Conservation (phyloP, 2,797 vertebrate species). For the Danio tinwini region DNA sequence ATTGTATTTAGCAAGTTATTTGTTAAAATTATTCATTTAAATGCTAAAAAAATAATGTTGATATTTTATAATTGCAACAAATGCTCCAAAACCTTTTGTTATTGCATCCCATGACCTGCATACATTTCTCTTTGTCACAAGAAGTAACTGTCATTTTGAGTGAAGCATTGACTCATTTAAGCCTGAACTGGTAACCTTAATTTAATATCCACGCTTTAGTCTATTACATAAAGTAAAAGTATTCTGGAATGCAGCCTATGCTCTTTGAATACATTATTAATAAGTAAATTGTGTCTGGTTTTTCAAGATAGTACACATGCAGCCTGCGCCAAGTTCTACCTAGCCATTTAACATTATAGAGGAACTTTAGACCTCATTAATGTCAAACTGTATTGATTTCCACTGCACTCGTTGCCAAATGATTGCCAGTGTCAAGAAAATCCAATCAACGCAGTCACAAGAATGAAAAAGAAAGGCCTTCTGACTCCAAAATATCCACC, state of each 20-base stretch:
- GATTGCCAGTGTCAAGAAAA: constrained; percentile 30
- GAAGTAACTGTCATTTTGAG: no score
- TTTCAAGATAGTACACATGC: not conserved
- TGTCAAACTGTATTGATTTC: constrained; percentile 42
- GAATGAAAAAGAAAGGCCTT: constrained; percentile 6
- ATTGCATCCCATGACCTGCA: no score
- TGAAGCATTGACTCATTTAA: no score
- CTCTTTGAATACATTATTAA: constrained; percentile 8
- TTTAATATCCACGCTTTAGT: constrained; percentile 7
- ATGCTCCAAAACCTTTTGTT: no score
- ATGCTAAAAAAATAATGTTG: no score
- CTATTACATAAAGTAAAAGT: constrained; percentile 21
- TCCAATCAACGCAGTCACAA: constrained; percentile 25
- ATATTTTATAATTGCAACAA: no score
- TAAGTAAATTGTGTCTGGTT: not conserved
- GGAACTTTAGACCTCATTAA: constrained; percentile 35
- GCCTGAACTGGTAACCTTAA: not conserved
- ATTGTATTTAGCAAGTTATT: no score
- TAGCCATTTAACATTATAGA: constrained; percentile 30
- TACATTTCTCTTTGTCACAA: no score
- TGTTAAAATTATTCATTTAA: no score
- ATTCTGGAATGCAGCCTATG: constrained; percentile 19
- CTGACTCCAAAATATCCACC: not conserved
- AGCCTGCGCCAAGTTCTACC: not conserved
- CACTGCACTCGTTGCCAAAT: constrained; percentile 1